Percentiles rank a stretch among this genome's conserved stretches.
Conservation (phyloP, 37 sponge, comb jelly and placozoan genomes). For the Chondrosia reniformis region DNA sequence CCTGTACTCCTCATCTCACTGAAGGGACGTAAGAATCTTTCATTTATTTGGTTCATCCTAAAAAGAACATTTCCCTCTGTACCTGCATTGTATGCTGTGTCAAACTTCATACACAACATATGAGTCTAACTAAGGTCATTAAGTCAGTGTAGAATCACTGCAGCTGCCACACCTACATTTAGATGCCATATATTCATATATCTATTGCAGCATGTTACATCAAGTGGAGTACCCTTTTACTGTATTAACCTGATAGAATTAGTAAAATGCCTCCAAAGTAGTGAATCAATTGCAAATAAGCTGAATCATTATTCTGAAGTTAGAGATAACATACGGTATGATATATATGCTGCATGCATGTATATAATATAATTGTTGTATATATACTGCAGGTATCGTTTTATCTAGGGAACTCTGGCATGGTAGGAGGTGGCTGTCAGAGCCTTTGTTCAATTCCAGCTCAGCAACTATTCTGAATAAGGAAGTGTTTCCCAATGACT, state of each 20-base stretch:
- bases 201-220: background rate
- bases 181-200: background rate
- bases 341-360: too few species aligned
- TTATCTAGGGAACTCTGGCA: background rate
- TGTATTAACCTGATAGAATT: background rate
- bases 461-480: background rate
- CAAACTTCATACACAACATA: background rate
- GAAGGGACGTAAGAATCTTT: background rate
- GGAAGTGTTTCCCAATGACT: background rate
- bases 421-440: background rate
- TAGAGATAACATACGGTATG: background rate
- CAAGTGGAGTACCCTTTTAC: background rate
- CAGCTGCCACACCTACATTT: background rate
- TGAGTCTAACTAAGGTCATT: background rate
- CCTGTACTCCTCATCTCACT: too few species aligned
- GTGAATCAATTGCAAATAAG: background rate
- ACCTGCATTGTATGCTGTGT: background rate
- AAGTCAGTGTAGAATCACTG: too few species aligned
- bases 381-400: too few species aligned
- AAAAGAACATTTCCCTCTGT: background rate
- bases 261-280: background rate
- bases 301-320: background rate
- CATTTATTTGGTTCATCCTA: background rate
- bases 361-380: too few species aligned
- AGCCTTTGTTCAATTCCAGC: background rate